These are phyloP conservation scores for Buteo buteo DNA, from an alignment of 2,113 vertebrate species.

Conservation along the genomic window DNA sequence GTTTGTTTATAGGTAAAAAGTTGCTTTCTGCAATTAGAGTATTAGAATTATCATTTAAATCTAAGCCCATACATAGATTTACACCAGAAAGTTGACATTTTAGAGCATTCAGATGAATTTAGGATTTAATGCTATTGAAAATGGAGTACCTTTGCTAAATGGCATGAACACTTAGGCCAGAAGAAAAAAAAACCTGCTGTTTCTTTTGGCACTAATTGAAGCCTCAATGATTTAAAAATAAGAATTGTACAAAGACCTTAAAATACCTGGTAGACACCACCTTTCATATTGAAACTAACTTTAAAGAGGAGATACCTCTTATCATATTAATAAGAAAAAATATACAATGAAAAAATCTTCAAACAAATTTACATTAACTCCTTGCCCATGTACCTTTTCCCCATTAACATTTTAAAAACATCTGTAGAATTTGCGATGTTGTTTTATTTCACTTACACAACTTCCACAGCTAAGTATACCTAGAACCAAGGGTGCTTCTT, in stretches of 20 bases:
- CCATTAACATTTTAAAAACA: neutral
- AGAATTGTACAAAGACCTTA: neutral
- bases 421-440: neutral
- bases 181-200: rapidly evolving
- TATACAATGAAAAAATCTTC: neutral
- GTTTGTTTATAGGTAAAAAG: neutral
- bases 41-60: neutral
- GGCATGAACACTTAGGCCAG: neutral
- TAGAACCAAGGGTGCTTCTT: neutral
- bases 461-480: neutral
- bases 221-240: neutral
- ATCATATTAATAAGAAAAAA: neutral
- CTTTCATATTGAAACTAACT: neutral
- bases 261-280: neutral
- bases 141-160: neutral
- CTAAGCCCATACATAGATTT: neutral
- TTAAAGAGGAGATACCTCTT: neutral
- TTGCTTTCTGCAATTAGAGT: neutral
- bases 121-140: neutral
- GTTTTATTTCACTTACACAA: neutral
- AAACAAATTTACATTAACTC: neutral
- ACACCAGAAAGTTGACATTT: neutral
- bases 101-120: neutral
- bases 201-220: neutral
- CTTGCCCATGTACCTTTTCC: neutral